Evolutionary conservation across 2,113 vertebrate species (phyloP).

Genomic region (Dicrurus megarhynchus): DNA sequence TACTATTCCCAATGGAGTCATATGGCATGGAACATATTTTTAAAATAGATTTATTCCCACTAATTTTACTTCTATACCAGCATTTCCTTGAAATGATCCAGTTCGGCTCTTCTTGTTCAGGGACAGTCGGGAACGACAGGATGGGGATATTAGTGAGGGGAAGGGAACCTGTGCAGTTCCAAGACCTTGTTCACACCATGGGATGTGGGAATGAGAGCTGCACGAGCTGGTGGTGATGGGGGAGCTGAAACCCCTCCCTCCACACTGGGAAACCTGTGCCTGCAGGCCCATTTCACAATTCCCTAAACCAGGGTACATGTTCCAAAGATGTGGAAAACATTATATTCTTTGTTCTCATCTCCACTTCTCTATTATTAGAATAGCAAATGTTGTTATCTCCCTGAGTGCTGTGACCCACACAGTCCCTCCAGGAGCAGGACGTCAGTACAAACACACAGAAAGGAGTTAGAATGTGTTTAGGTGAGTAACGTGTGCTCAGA

Average conservation of each 20-base stretch:
- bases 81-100: neutral
- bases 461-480: neutral
- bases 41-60: slow-evolving; percentile 14
- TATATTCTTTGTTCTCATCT: neutral
- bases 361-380: neutral
- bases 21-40: neutral
- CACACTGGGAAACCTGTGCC: neutral
- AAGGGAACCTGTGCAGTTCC: neutral
- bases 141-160: neutral
- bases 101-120: neutral
- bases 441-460: neutral
- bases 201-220: neutral
- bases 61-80: neutral
- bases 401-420: neutral
- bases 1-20: neutral
- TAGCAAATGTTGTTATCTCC: neutral
- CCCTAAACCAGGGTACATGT: neutral
- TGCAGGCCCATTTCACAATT: neutral
- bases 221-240: neutral
- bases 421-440: neutral
- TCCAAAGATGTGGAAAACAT: neutral
- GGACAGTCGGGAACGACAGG: rapidly evolving
- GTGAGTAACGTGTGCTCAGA: neutral
- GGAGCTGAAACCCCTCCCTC: neutral
- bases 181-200: neutral